A percentile compares a stretch with the other conserved stretches of the same genome.
These are phyloP conservation scores for Periparus ater DNA, from an alignment of 2,797 vertebrate species.

Conservation along the genomic window DNA sequence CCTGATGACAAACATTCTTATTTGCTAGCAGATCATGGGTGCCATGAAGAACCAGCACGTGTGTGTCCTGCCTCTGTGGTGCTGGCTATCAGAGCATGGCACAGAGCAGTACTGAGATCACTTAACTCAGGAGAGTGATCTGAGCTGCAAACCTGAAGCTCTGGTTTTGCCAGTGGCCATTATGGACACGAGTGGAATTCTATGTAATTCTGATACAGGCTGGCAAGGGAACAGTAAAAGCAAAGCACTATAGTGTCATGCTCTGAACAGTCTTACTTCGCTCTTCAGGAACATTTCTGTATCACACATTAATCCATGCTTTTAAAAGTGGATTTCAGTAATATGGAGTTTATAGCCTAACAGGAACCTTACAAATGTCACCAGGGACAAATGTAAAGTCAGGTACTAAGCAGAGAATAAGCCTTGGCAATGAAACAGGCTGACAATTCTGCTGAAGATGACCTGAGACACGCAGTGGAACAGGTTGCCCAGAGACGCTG, in stretches of 20 bases:
- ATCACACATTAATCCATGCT: not conserved
- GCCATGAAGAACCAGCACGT: not conserved
- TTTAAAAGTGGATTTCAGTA: not conserved
- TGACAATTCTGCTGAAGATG: not conserved
- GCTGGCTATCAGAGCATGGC: not conserved
- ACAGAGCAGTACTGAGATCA: not conserved
- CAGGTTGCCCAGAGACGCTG: not conserved
- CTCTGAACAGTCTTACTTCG: not conserved
- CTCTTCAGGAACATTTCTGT: not conserved
- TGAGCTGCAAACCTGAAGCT: not conserved
- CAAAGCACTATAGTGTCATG: not conserved
- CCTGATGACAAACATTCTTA: not conserved
- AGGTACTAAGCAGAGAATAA: not conserved
- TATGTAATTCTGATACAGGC: not conserved
- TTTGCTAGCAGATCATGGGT: not conserved
- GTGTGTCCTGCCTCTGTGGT: not conserved
- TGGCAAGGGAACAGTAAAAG: not conserved
- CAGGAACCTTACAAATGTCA: not conserved
- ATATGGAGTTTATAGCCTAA: not conserved
- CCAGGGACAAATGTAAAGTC: not conserved
- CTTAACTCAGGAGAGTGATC: not conserved
- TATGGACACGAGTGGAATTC: rapidly evolving
- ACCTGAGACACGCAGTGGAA: not conserved
- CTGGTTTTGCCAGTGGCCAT: not conserved
- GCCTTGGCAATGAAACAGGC: not conserved